Percentiles rank a stretch among this genome's conserved stretches.
phyloP scores from a whole-genome alignment of 1,140 invertebrate genomes.

The Drosophila bipectinata region DNA sequence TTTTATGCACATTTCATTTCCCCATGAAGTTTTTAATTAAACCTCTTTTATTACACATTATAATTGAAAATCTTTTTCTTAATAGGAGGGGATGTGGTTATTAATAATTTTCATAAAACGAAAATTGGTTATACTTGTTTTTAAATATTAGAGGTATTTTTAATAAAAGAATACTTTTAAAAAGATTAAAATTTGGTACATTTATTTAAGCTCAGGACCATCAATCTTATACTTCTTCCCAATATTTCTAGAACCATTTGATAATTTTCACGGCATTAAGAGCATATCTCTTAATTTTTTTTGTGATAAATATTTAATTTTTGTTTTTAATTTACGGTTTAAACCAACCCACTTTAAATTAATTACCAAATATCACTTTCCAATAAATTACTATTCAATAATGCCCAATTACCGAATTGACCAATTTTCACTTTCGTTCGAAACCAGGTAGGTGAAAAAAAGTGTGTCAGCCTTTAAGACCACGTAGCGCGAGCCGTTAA shows the following conservation, averaged over 20 bases:
- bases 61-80: constrained; percentile 1
- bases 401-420: constrained; percentile 1
- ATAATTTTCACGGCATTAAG: no score
- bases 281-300: no score
- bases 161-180: no score
- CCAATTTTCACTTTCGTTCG: neutral
- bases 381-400: constrained; percentile 25
- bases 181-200: no score
- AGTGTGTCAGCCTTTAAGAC: constrained; percentile 9
- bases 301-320: no score
- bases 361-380: neutral
- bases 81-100: neutral
- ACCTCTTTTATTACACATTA: constrained; percentile 6
- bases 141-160: no score
- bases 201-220: no score
- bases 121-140: neutral
- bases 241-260: no score
- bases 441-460: constrained; percentile 3
- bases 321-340: no score
- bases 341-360: neutral
- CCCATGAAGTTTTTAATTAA: constrained; percentile 52
- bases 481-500: neutral
- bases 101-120: neutral
- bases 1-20: constrained; percentile 36
- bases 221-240: no score